phyloP scores from a whole-genome alignment of 2,113 vertebrate genomes.

The Prunella fulvescens region DNA sequence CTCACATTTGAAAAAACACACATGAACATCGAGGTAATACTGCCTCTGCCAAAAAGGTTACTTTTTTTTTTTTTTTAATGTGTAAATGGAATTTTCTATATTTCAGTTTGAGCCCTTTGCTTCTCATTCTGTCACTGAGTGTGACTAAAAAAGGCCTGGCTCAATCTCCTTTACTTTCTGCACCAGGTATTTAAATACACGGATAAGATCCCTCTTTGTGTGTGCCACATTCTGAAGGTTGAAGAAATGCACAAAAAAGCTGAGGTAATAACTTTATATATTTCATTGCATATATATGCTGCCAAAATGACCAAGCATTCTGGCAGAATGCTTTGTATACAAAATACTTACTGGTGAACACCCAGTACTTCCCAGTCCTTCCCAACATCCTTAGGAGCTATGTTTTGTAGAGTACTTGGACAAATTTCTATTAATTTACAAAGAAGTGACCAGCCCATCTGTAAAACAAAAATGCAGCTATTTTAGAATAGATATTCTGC shows the following conservation, averaged over 20 bases:
- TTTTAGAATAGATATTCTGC: neutral
- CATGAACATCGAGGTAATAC: neutral
- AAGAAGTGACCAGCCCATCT: slow-evolving; percentile 90
- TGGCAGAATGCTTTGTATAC: neutral
- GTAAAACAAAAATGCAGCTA: slow-evolving; percentile 51
- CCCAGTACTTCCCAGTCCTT: slow-evolving; percentile 84
- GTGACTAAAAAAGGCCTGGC: neutral
- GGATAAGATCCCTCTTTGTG: neutral
- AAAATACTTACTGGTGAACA: slow-evolving; percentile 88
- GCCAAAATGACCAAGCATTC: neutral
- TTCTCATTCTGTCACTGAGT: neutral
- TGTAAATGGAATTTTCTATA: neutral
- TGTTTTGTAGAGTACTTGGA: slow-evolving; percentile 79
- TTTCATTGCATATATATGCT: neutral
- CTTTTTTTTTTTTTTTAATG: neutral
- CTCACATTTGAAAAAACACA: neutral
- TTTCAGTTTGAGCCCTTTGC: neutral
- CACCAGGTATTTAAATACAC: neutral
- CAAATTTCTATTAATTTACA: slow-evolving; percentile 91
- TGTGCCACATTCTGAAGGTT: neutral
- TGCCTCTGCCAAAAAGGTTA: neutral
- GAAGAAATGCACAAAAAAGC: neutral
- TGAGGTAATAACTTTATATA: neutral
- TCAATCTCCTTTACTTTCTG: neutral
- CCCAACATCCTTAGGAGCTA: slow-evolving; percentile 76